Evolutionary conservation across 2,113 vertebrate genomes (phyloP), one percentile per base, ranked within the genome.

Genomic region (Heliornis fulica): DNA sequence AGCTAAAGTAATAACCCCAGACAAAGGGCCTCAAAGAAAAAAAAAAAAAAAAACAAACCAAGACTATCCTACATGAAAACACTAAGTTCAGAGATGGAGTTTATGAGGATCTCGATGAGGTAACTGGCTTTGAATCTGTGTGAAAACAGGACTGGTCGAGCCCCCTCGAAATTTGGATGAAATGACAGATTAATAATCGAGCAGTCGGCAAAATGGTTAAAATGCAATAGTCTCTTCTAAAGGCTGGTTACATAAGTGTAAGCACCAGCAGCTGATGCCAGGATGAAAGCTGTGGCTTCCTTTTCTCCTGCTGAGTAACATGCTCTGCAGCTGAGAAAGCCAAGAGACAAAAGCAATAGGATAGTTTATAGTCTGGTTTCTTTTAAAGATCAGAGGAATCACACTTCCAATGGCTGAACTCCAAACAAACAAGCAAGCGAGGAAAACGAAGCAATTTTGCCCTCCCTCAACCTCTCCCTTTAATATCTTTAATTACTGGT

Each of bases 1-100:
- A 93, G 91, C 89, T 96, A 94, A 95, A 97, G 84, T 87, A 95
- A 97, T 96, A 97, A 87, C 41, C 51, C 89, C 86, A 97, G 87
- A 97, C 38, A 95, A 91, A 93, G 84, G 46, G 29, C 21, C 84
- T 93, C 59, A 43, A 82, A 92, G 64, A 60, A 87, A 77, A 77
- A 77, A 80, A 66, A 77, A 43, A 82, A 92, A 61, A 60, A 87
- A 77, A 77, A 77, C 77, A 66, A 77, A 3, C 3, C 72, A 95
- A 93, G 65, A 51, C 57, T 25, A 48, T 81, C 26, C 87, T 74
- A 45, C 72, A 76, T 69, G 19, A 96, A 97, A 93, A 82, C 53
- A 82, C 45, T 72, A 64, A 72, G 43, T 94, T 96, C 32, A 76
- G 83, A 94, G 83, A 72, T 66, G 56, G 85, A 77, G 60, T 79